Base-by-base conservation (phyloP, 2,797 vertebrate species). In the Acomys russatus region DNA sequence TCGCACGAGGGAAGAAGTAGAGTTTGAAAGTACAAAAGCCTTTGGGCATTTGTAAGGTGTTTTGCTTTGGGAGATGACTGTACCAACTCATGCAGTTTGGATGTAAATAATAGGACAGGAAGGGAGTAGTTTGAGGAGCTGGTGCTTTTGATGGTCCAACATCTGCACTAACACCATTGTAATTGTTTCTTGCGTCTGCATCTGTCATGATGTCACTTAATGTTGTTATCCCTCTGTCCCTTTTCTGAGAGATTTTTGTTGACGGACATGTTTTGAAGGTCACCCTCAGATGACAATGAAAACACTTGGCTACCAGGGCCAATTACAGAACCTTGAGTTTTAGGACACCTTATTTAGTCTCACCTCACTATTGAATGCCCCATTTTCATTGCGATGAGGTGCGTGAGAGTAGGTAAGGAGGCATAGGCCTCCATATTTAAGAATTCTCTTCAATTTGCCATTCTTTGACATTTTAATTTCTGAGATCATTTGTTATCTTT, bases 401-500 rank as follows among this genome's bases (percentile, higher is more conserved):
- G 35, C 54, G 4, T 84, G 82, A 78, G 56, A 83, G 74, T 20
- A 68, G 70, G 35, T n/a, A 74, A 64, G 49, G 63, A 96, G 56
- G 59, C 28, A 70, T 70, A 70, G 23, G 51, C 66, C 35, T 44
- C 35, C 66, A 71, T 51, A 88, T 68, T 89, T 44, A 88, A 89
- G 91, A 59, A 78, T 88, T 38, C 3, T 28, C 6, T 49, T 88
- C 9, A 66, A 0, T 87, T 90, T 44, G 20, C 20, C 28, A 82
- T 83, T 76, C 22, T 63, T 63, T 90, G 33, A 68, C 28, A 70
- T 85, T 80, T 89, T 66, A 38, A 8, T 61, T 93, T 95, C 88
- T 61, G 68, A 90, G 59, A 63, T 92, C 49, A 25, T 51, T 59
- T 85, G n/a, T 95, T 92, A 51, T 20, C n/a, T 84, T 96, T 79